Evolutionary conservation across 1,140 invertebrate genomes (phyloP), one percentile per base, ranked within the genome.

Genomic region (Drosophila busckii): DNA sequence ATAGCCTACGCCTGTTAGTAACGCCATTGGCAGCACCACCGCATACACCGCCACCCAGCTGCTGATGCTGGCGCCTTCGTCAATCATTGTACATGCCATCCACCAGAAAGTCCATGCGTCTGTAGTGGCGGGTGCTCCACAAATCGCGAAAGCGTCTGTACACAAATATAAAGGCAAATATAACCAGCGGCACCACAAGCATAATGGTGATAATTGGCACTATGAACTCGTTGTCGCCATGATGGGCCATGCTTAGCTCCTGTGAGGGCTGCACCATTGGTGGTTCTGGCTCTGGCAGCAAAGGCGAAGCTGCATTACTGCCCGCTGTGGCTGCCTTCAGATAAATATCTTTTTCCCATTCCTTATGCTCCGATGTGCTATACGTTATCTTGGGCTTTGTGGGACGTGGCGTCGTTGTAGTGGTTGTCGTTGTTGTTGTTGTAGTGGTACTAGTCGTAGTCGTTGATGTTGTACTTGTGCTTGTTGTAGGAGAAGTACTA

Each of bases 41-140:
- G 31, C 19, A 13, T 8, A 17, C n/a, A 31, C 31, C 31, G 26
- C 12, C 28, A 5, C 22, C 15, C 1, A 53, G 60, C 13, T 49
- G 46, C n/a, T 13, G 16, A 12, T 66, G 56, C 12, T 25, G 45
- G n/a, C 59, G 50, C 16, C 66, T 75, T 62, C 63, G 85, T 87
- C 85, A 91, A 75, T 91, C 90, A 70, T 92, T 91, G 67, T 92
- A 92, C 89, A 92, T 92, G 60, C 91, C 91, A 68, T 92, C 91
- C 41, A 92, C 91, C 2, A 92, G 85, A 68, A 91, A 92, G 73
- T 92, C 91, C 91, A 92, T 92, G 52, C 91, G 88, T 6, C 89
- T 85, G 60, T 92, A 92, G 61, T 92, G 91, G 23, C 91, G 86
- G 23, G 91, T 90, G 29, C 90, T 89, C 90, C 91, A 91, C 63